Evolutionary conservation across 2,797 vertebrate species (phyloP), one percentile per base, ranked within the genome.

Genomic region (Amniataba percoides): DNA sequence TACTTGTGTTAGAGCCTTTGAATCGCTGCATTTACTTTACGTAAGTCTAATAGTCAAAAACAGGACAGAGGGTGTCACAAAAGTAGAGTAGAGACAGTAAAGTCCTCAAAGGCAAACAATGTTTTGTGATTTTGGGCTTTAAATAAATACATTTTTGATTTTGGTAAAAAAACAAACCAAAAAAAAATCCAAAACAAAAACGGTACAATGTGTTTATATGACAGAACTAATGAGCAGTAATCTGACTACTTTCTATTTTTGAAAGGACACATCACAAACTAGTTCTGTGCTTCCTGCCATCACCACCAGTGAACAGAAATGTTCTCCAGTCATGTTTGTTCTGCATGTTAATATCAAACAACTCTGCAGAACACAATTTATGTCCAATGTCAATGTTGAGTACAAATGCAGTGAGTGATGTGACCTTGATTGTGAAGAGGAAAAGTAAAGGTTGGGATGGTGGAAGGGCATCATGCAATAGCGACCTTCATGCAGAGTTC

Each of bases 381-480:
- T 31, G 49, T 23, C 21, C 53, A 63, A 9, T 58, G 45, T 16
- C 19, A 63, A n/a, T 4, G 7, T 18, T 34, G 9, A 49, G 43
- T 62, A 16, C 14, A 49, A 39, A 42, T 36, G 42, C 31, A 56
- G 39, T 8, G 11, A 71, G 36, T 8, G 14, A 36, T 34, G 25
- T 45, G 15, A 65, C 45, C 51, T 63, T 16, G 42, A 74, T 49
- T 40, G 27, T 48, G 49, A 69, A 40, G 21, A 39, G 15, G 16
- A 61, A 40, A 68, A 57, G 16, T 68, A 43, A 48, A 63, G 10
- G 42, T 6, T 25, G 23, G 25, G 45, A 27, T n/a, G 52, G 25
- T 34, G 53, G n/a, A 42, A 1, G 43, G 34, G 57, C 23, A 55
- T 51, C 18, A 7, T 34, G 39, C 9, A 1, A 21, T 6, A 7